phyloP scores from a whole-genome alignment of 2,113 vertebrate genomes.

The Meleagris gallopavo region DNA sequence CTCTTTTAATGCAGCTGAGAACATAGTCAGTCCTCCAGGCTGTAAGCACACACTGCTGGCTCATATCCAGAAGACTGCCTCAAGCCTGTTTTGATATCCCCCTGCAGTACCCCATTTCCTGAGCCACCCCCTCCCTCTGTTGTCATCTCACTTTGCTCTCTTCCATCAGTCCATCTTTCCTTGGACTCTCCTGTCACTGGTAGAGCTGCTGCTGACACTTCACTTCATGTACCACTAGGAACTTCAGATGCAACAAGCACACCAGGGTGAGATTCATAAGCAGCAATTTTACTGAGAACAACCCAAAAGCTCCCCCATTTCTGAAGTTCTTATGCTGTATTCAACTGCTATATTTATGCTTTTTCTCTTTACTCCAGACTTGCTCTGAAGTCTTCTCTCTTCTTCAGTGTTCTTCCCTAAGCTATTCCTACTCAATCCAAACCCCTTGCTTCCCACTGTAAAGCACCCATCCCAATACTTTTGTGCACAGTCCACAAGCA shows the following conservation, averaged over 20 bases:
- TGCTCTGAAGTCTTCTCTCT: neutral
- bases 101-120: neutral
- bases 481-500: rapidly evolving
- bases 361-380: neutral
- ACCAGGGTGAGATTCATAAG: neutral
- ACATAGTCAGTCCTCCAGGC: too few relatives aligned
- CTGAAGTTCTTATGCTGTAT: rapidly evolving
- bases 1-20: too few relatives aligned
- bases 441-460: neutral
- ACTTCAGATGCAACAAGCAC: neutral
- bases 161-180: too few relatives aligned
- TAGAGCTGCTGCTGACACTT: neutral
- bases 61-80: neutral
- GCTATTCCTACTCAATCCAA: neutral
- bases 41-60: too few relatives aligned
- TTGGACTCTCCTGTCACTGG: neutral
- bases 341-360: neutral
- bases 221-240: neutral
- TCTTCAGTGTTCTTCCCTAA: neutral
- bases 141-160: neutral
- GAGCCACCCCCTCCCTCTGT: neutral
- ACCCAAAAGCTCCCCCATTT: neutral
- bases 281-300: neutral
- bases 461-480: neutral
- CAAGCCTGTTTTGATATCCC: neutral